Base-by-base conservation (phyloP, 1,140 invertebrate species). In the Meloidogyne floridensis region DNA sequence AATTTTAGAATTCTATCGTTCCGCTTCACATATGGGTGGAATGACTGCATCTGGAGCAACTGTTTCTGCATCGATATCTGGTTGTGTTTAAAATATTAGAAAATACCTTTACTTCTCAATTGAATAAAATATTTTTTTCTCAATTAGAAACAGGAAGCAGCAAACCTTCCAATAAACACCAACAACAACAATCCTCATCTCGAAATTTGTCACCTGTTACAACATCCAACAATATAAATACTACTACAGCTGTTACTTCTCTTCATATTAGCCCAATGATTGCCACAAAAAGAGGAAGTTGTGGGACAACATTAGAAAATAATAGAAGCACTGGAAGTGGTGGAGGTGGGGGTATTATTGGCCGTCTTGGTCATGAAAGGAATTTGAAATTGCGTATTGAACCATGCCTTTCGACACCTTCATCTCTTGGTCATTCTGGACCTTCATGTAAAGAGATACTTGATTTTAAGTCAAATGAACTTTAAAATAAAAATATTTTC, bases 11-110 rank as follows among this genome's bases (percentile, higher is more conserved):
- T 90, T 87, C 72, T 84, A 89, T 54, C 84, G 87, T 18, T 88
- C 88, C 11, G 83, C 88, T n/a, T 88, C 87, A 13, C 87, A 88
- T 74, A 86, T 88, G 80, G 82, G 88, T n/a, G 87, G 87, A 56
- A 89, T 88, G 86, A 87, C 82, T 10, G 43, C 56, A 82, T 47
- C 72, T 18, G 59, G 59, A 1, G 59, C 59, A n/a, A 65, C 59
- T n/a, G 59, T 65, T 65, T 65, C 59, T 18, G 10, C 59, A n/a
- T 18, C 59, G n/a, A 65, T 65, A 7, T 11, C 59, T 8, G 59
- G 59, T 65, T 65, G n/a, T 3, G 0, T 65, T 65, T 65, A 18
- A 65, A 32, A 32, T 32, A 32, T 32, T 32, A 32, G 32, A 32
- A 32, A 32, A 65, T 6, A n/a, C 6, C 3, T n/a, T 6, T n/a